These are phyloP conservation scores for Eupristina koningsbergeri DNA, from an alignment of 1,140 invertebrate species.

Conservation along the genomic window DNA sequence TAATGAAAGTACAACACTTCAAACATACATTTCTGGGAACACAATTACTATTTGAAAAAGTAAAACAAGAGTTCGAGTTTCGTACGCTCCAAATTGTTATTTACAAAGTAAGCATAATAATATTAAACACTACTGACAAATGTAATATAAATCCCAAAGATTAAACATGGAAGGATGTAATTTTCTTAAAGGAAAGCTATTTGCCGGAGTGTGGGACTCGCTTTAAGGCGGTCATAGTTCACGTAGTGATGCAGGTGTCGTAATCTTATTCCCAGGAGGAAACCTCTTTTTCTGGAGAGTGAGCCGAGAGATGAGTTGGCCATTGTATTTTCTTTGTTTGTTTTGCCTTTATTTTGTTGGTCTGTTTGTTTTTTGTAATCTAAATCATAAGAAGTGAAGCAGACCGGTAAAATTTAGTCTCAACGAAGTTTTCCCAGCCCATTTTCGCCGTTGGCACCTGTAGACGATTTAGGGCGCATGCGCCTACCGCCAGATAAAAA, in stretches of 20 bases:
- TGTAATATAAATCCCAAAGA: conserved; percentile 16
- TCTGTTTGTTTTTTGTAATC: neutral
- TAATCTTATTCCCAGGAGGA: neutral
- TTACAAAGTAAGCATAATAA: neutral
- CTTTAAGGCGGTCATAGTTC: neutral
- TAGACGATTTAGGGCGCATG: neutral
- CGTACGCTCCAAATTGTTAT: no score
- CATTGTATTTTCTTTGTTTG: no score
- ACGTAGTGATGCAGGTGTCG: neutral
- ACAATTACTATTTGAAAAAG: neutral
- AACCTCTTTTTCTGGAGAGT: no score
- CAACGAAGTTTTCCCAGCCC: neutral
- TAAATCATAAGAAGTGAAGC: neutral
- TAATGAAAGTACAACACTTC: no score
- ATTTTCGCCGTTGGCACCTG: neutral
- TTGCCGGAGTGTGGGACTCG: neutral
- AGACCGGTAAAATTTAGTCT: neutral
- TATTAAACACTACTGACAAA: neutral
- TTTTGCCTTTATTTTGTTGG: no score
- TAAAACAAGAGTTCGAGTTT: neutral
- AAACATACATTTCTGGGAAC: neutral
- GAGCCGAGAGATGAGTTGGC: neutral
- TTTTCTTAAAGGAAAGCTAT: neutral
- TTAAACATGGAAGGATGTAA: conserved; percentile 3
- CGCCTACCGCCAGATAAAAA: neutral